These are phyloP conservation scores for Ditula angustiorana DNA, from an alignment of 2,888 invertebrate genomes.

Conservation along the genomic window DNA sequence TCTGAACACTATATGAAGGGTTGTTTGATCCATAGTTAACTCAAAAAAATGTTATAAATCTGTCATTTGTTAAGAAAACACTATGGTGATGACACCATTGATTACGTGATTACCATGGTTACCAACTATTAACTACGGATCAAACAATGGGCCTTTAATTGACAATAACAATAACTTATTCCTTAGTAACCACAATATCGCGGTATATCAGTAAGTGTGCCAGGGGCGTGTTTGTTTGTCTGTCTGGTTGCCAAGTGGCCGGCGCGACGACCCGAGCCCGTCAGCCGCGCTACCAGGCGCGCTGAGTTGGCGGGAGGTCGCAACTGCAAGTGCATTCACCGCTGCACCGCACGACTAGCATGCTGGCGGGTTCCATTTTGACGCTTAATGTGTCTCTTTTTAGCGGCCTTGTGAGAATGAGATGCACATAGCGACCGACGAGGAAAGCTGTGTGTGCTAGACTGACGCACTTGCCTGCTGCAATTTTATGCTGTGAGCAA, in stretches of 20 bases:
- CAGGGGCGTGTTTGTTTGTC: constrained; percentile 55
- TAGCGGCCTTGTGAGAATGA: background rate
- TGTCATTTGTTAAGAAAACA: too few relatives aligned
- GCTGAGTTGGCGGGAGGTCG: constrained; percentile 58
- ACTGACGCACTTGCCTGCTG: too few relatives aligned
- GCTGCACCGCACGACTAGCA: constrained; percentile 51
- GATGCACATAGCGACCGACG: background rate
- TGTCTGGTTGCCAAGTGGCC: constrained; percentile 81
- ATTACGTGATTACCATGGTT: too few relatives aligned
- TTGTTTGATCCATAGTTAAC: too few relatives aligned
- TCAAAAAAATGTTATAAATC: too few relatives aligned
- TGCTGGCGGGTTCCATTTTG: constrained; percentile 51
- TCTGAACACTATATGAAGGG: too few relatives aligned
- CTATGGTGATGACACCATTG: too few relatives aligned
- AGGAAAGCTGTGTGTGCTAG: background rate
- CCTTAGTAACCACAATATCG: background rate
- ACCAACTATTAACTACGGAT: too few relatives aligned
- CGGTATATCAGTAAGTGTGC: background rate
- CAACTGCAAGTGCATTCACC: constrained; percentile 51
- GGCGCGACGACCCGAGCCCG: constrained; percentile 64
- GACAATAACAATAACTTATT: too few relatives aligned
- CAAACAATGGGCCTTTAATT: too few relatives aligned
- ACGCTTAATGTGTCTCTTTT: background rate
- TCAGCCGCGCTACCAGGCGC: constrained; percentile 76
- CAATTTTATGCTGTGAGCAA: too few relatives aligned